phyloP scores from a whole-genome alignment of 1,140 invertebrate species.

The Drosophila rhopaloa region DNA sequence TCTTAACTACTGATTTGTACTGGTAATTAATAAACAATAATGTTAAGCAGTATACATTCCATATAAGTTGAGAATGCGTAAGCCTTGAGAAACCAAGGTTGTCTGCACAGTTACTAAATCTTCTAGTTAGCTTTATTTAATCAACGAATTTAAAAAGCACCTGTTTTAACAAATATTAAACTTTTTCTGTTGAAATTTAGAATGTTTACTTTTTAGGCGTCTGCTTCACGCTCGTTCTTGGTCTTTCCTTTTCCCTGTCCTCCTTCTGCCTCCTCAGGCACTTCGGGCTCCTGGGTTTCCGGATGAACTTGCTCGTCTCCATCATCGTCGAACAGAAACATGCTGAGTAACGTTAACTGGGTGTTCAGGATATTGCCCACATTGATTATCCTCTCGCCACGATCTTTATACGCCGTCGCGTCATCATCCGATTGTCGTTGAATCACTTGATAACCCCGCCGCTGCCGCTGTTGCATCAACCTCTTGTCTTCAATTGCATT shows the following conservation, averaged over 20 bases:
- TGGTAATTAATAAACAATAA: too few species aligned
- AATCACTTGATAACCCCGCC: not conserved
- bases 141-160: not conserved
- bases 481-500: not conserved
- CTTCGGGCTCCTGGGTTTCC: not conserved
- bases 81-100: not conserved
- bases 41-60: not conserved
- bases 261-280: not conserved
- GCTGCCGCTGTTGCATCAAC: not conserved
- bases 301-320: not conserved
- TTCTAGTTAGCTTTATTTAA: not conserved
- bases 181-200: not conserved
- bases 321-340: constrained; percentile 3
- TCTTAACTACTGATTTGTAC: too few species aligned
- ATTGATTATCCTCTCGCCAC: constrained; percentile 21
- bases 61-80: not conserved
- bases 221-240: not conserved
- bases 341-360: constrained; percentile 5
- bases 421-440: not conserved
- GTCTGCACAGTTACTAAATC: not conserved
- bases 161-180: not conserved
- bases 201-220: not conserved
- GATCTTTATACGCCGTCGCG: not conserved
- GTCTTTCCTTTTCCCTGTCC: not conserved
- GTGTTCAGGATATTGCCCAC: constrained; percentile 9